Evolutionary conservation across 2,113 vertebrate genomes (phyloP).

Genomic region (Nipponia nippon): DNA sequence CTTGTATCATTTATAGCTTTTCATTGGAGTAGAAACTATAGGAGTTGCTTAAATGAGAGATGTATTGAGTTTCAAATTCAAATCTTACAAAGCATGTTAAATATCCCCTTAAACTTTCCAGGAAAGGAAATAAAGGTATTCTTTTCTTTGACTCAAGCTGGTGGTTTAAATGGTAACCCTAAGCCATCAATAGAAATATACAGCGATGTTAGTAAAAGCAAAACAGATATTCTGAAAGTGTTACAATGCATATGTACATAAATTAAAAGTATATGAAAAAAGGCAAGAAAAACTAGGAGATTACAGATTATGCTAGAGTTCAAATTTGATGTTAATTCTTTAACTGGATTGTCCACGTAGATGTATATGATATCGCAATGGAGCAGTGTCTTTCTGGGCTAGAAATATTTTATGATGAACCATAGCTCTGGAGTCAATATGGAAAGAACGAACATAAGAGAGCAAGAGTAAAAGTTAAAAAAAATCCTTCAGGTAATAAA

Average conservation of each 20-base stretch:
- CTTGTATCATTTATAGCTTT: conserved; percentile 3
- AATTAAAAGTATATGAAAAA: neutral
- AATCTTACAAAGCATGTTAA: conserved; percentile 22
- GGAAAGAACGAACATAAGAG: neutral
- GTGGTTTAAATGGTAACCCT: neutral
- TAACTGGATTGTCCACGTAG: neutral
- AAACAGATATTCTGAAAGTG: neutral
- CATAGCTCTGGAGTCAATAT: neutral
- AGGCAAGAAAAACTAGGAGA: neutral
- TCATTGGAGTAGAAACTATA: neutral
- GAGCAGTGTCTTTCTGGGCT: neutral
- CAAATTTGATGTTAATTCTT: neutral
- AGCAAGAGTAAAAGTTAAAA: neutral
- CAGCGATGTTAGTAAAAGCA: neutral
- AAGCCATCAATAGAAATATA: neutral
- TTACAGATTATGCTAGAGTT: neutral
- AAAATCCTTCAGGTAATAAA: neutral
- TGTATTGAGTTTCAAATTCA: conserved; percentile 14
- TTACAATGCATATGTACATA: neutral
- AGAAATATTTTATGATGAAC: neutral
- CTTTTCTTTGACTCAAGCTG: neutral
- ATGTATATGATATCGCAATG: neutral
- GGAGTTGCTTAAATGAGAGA: neutral
- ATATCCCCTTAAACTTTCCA: neutral
- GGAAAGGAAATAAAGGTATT: neutral